Percentiles rank a stretch among this genome's conserved stretches.
Conservation (phyloP, 2,888 invertebrate genomes). For the Theristus sp. region DNA sequence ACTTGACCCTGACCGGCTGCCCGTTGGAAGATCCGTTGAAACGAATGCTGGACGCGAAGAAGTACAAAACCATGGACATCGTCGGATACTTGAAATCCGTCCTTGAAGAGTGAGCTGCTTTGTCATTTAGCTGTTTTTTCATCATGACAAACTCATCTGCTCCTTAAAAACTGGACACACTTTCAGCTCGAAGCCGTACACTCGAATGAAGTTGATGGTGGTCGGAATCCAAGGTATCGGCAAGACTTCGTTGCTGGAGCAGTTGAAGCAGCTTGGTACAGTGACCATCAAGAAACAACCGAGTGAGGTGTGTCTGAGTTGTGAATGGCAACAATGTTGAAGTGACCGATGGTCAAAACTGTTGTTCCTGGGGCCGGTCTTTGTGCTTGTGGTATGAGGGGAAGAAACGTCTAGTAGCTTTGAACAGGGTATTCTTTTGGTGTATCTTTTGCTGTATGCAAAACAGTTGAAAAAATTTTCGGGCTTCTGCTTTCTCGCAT, state of each 20-base stretch:
- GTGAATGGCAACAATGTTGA: not conserved
- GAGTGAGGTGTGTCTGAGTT: slow-evolving; percentile 45
- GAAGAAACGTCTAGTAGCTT: no score
- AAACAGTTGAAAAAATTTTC: no score
- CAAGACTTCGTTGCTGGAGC: slow-evolving; percentile 69
- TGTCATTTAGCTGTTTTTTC: not conserved
- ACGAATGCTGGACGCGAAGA: slow-evolving; percentile 70
- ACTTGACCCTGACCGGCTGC: slow-evolving; percentile 72
- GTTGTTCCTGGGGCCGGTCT: no score
- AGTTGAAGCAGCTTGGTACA: slow-evolving; percentile 65
- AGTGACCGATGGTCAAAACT: no score
- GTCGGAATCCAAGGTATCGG: slow-evolving; percentile 49
- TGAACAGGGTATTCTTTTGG: no score
- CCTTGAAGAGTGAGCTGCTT: slow-evolving; percentile 35
- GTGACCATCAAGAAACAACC: slow-evolving; percentile 48
- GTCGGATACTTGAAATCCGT: slow-evolving; percentile 69
- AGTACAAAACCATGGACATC: slow-evolving; percentile 78
- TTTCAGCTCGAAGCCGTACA: slow-evolving; percentile 60
- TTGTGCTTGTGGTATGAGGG: no score
- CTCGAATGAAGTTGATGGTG: slow-evolving; percentile 62
- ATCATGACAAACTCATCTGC: not conserved
- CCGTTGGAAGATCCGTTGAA: slow-evolving; percentile 64
- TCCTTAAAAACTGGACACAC: not conserved
- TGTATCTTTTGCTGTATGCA: no score
- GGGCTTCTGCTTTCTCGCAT: no score